A percentile compares a stretch with the other conserved stretches of the same genome.
These are phyloP conservation scores for Thumatha senex DNA, from an alignment of 2,888 invertebrate genomes.

Conservation along the genomic window DNA sequence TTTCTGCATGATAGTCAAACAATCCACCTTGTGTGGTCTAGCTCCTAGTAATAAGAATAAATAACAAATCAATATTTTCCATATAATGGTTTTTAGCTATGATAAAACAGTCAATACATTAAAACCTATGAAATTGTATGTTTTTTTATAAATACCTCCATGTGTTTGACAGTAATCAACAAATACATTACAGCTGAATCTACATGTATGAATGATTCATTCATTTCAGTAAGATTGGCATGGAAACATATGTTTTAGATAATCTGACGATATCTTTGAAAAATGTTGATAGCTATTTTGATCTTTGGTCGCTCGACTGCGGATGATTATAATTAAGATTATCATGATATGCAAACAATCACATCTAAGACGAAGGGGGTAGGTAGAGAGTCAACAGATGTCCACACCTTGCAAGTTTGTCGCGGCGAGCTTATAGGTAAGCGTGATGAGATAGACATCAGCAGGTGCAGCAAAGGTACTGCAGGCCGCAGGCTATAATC, in stretches of 20 bases:
- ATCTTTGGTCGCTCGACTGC: background rate
- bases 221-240: conserved; percentile 25
- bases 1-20: conserved; percentile 30
- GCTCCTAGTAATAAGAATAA: conserved; percentile 63
- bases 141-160: conserved; percentile 19
- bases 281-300: background rate
- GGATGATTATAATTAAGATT: no score
- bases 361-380: no score
- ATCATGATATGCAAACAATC: no score
- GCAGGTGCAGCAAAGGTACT: no score
- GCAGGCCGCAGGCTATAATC: no score
- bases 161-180: conserved; percentile 5
- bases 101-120: conserved; percentile 63
- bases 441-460: no score
- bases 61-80: conserved; percentile 68
- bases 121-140: conserved; percentile 54
- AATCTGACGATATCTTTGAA: conserved; percentile 12
- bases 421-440: no score
- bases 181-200: conserved; percentile 33
- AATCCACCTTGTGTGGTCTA: conserved; percentile 50
- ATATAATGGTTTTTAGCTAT: conserved; percentile 58
- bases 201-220: conserved; percentile 39
- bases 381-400: no score
- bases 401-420: no score
- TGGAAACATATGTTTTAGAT: conserved; percentile 30